Base-by-base conservation (phyloP, 1,140 invertebrate genomes). In the Stegodyphus dumicola region DNA sequence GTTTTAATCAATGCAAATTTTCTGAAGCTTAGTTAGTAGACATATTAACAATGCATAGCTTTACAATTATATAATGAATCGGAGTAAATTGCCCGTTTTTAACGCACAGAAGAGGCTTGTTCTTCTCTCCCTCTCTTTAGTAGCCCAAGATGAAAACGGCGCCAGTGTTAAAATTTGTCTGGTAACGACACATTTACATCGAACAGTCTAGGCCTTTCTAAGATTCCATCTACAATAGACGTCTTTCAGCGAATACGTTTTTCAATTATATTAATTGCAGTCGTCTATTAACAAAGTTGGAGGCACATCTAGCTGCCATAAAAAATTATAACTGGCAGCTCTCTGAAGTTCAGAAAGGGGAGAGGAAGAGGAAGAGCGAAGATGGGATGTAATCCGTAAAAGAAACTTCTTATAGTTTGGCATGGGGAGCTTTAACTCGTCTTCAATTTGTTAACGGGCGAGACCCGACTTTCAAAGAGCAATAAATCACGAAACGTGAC, bases 381-480 rank as follows among this genome's bases (percentile, higher is more conserved):
- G n/a, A 15, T 10, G 6, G 66, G 33, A 49, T 52, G 65, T 17
- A 67, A 67, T 56, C 54, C 56, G 33, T 74, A 74, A 81, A 81
- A 74, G 79, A 74, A 81, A 13, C 70, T 74, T 53, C 48, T 70
- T 74, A 81, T 81, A 60, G 69, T 81, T 81, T 74, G 70, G 67
- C 60, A 48, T 74, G 51, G 53, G 79, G 79, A 70, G 79, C 74
- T 81, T 81, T 81, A 81, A 81, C 79, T 81, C 79, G 56, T 81
- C 79, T 81, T 81, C 79, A 81, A 81, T 81, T 81, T 81, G 79
- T 81, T 81, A 81, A 81, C 79, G 74, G 79, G 67, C 56, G 54
- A 74, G 67, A 74, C 53, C 53, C 79, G 33, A 74, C 79, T 81
- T 81, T 74, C 79, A 48, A 15, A 52, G 48, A 6, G 70, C 56